Evolutionary conservation across 1,140 invertebrate genomes (phyloP).

Genomic region (Drosophila nigrodunni): DNA sequence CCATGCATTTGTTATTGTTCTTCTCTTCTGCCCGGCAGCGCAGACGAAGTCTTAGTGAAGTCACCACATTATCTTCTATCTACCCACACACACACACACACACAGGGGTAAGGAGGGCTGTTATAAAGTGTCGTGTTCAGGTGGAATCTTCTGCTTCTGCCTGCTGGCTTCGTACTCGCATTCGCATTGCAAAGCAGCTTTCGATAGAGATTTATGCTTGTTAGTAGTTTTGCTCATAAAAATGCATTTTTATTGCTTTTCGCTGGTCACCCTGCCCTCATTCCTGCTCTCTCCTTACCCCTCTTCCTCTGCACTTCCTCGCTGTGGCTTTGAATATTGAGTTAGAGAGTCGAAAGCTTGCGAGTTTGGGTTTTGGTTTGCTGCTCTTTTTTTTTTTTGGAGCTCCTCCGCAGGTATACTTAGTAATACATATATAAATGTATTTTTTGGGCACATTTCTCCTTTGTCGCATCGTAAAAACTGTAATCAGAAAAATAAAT

Average conservation of each 20-base stretch:
- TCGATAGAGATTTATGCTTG: conserved; percentile 83
- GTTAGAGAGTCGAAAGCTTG: conserved; percentile 59
- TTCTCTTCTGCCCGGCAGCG: conserved; percentile 11
- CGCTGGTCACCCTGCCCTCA: conserved; percentile 31
- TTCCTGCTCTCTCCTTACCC: background rate
- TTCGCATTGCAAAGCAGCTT: conserved; percentile 79
- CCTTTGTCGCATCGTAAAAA: conserved; percentile 79
- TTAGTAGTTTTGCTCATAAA: conserved; percentile 83
- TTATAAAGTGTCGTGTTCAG: conserved; percentile 7
- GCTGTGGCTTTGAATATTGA: conserved; percentile 76
- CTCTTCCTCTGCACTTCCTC: background rate
- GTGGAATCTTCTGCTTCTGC: conserved; percentile 22
- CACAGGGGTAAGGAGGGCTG: background rate
- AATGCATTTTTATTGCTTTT: conserved; percentile 82
- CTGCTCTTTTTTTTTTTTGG: background rate
- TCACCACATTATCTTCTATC: conserved; percentile 80
- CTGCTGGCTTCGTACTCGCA: conserved; percentile 11
- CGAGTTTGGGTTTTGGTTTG: conserved; percentile 3
- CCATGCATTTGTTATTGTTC: conserved; percentile 83
- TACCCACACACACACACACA: conserved; percentile 27
- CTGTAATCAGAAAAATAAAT: conserved; percentile 82
- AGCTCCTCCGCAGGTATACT: conserved; percentile 5
- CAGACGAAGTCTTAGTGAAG: conserved; percentile 73
- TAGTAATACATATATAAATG: conserved; percentile 3
- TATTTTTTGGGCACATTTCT: conserved; percentile 44